phyloP scores from a whole-genome alignment of 2,888 invertebrate genomes.

The Microchrysa polita region DNA sequence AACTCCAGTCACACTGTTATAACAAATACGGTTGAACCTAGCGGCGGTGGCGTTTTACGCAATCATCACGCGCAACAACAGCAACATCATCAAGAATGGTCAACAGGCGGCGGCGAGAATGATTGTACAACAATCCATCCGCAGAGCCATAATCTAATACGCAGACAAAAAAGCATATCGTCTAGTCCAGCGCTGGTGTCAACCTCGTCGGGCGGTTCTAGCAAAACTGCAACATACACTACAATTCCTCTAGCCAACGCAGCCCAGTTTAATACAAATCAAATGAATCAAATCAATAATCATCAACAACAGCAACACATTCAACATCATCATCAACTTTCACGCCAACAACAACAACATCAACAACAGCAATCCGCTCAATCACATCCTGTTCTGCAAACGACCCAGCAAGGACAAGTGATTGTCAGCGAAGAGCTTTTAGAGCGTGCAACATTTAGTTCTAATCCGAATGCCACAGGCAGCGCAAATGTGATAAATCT shows the following conservation, averaged over 20 bases:
- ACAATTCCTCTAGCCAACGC: conserved; percentile 38
- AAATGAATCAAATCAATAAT: conserved; percentile 53
- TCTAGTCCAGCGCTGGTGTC: background rate
- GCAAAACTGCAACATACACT: conserved; percentile 52
- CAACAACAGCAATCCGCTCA: conserved; percentile 49
- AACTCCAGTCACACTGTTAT: too few species aligned
- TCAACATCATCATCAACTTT: conserved; percentile 44
- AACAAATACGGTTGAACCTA: conserved; percentile 14
- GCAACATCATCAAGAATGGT: conserved; percentile 25
- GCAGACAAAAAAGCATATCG: conserved; percentile 33
- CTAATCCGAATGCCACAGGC: conserved; percentile 13
- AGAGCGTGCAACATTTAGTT: conserved; percentile 51
- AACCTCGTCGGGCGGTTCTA: background rate
- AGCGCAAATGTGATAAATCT: conserved; percentile 51
- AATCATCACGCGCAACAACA: background rate
- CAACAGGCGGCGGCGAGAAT: conserved; percentile 13
- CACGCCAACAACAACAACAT: conserved; percentile 44
- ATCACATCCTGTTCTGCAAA: conserved; percentile 43
- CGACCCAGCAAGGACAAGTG: conserved; percentile 54
- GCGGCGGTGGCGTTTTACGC: conserved; percentile 8
- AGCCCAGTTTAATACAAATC: conserved; percentile 43
- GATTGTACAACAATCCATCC: conserved; percentile 30
- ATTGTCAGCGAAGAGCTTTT: conserved; percentile 58
- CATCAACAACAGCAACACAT: conserved; percentile 52
- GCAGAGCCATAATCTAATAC: conserved; percentile 22